Evolutionary conservation across 1,140 invertebrate genomes (phyloP), one percentile per base, ranked within the genome.

Genomic region (Vollenhovia emeryi): DNA sequence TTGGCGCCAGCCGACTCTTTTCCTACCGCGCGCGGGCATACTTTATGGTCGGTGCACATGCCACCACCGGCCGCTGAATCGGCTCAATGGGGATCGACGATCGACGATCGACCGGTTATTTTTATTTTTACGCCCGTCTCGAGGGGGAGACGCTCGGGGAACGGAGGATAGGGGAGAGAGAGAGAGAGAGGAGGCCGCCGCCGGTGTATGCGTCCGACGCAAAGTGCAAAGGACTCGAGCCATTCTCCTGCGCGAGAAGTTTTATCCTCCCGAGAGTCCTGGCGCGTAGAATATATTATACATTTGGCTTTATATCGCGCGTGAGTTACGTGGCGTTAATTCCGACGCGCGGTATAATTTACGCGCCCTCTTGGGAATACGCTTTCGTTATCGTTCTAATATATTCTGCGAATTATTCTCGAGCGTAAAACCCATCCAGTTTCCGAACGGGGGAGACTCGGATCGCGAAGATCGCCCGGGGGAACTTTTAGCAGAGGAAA

Each of bases 1-100:
- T 89, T 89, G 92, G 92, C 92, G 89, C 90, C 92, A 92, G 88
- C 84, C 89, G 87, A 76, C 86, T 91, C 87, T 91, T 92, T 92
- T 91, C 88, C 86, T 73, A 90, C 86, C 89, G 88, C 84, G 90
- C 85, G 87, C 87, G 83, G 80, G 52, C 87, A 90, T 93, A 92
- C 91, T 93, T 92, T 92, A 92, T 88, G 87, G 89, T 88, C 75
- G 85, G 59, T 88, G 85, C 86, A 88, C 86, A 71, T 84, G 57
- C 75, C 75, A 71, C 52, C 66, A 33, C 50, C 66, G 60, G 45
- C 59, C 57, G 86, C 50, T 79, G 66, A 82, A 57, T 71, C 78
- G 64, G 50, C 69, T 80, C 64, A 91, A 91, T 87, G 85, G 71
- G 69, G 50, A 86, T 89, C 66, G 79, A 55, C 84, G 66, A 50